A percentile compares a stretch with the other conserved stretches of the same genome.
Conservation (phyloP, 2,888 invertebrate genomes). For the Cheilosia variabilis region DNA sequence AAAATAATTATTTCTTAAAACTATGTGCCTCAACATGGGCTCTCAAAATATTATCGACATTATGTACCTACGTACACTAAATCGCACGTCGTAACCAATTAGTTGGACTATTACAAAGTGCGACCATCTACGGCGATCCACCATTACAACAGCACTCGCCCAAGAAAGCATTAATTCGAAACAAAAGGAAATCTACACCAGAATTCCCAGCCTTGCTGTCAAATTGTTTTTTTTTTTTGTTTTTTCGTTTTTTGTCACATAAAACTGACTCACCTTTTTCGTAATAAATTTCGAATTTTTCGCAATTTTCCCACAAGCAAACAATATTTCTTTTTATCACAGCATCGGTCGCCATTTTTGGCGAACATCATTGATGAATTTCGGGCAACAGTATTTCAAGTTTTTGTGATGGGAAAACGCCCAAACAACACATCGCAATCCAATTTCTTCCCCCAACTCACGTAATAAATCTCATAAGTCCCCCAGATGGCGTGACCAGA, state of each 20-base stretch:
- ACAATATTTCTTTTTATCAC: constrained; percentile 3
- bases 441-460: not conserved
- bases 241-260: not conserved
- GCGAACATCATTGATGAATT: constrained; percentile 14
- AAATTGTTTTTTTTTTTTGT: too few relatives aligned
- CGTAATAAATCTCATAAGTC: constrained; percentile 34
- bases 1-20: too few relatives aligned
- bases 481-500: constrained; percentile 48
- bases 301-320: constrained; percentile 42
- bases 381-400: constrained; percentile 31
- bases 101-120: too few relatives aligned
- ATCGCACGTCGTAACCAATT: too few relatives aligned
- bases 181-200: too few relatives aligned
- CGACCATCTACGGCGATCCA: too few relatives aligned
- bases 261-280: not conserved
- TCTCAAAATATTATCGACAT: too few relatives aligned
- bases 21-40: too few relatives aligned
- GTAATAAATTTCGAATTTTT: constrained; percentile 1
- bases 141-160: too few relatives aligned
- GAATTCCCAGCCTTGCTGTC: too few relatives aligned
- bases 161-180: too few relatives aligned
- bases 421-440: constrained; percentile 18
- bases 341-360: not conserved
- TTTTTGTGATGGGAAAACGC: constrained; percentile 33
- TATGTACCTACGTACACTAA: too few relatives aligned